These are phyloP conservation scores for Dasysyrphus tricinctus DNA, from an alignment of 2,888 invertebrate genomes.

Conservation along the genomic window DNA sequence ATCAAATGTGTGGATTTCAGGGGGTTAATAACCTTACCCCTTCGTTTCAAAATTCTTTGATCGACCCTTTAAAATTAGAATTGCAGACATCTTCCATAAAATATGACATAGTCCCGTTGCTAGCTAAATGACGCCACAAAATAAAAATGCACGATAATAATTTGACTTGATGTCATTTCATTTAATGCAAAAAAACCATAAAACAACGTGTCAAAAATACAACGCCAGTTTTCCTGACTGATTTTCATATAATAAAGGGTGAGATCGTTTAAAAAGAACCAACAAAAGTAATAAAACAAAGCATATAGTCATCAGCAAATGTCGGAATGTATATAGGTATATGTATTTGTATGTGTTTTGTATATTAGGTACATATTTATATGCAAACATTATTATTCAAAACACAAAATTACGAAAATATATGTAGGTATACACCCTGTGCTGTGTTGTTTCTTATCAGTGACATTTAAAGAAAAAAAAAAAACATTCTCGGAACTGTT, in stretches of 20 bases:
- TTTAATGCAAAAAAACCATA: not conserved
- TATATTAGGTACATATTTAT: not conserved
- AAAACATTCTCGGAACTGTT: slow-evolving; percentile 47
- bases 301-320: slow-evolving; percentile 25
- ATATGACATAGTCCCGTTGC: not conserved
- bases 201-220: not conserved
- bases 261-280: slow-evolving; percentile 1
- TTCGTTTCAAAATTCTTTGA: not conserved
- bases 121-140: not conserved
- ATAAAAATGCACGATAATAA: not conserved
- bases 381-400: slow-evolving; percentile 55
- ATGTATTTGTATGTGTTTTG: slow-evolving; percentile 28
- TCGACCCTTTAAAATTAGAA: not conserved
- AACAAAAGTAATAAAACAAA: slow-evolving; percentile 24
- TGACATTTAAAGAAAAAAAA: slow-evolving; percentile 35
- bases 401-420: slow-evolving; percentile 27
- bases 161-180: not conserved
- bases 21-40: not conserved
- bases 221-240: slow-evolving; percentile 22
- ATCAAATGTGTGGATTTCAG: not conserved
- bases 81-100: not conserved
- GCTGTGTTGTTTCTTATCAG: slow-evolving; percentile 54
- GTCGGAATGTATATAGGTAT: not conserved
- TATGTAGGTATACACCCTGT: slow-evolving; percentile 16
- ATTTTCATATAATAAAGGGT: slow-evolving; percentile 13